Base-by-base conservation (phyloP, 2,888 invertebrate species). In the Corbicula japonica region DNA sequence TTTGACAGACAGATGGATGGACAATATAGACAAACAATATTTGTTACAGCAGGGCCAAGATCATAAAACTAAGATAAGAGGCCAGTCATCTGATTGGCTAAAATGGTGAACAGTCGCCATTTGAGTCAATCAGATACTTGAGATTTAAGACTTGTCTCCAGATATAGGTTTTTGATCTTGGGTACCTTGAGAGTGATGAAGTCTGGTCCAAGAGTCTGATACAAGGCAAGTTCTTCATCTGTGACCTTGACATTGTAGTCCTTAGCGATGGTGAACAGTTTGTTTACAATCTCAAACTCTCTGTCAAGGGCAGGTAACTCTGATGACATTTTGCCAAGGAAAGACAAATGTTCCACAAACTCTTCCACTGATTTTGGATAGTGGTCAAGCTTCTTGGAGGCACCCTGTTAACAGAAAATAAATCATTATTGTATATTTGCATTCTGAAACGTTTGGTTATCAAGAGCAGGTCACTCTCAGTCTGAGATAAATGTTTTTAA, bases 331-430 rank as follows among this genome's bases (percentile, higher is more conserved):
- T 90, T 90, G 32, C 91, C 92, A 48, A 93, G 86, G 88, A 93
- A 92, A 21, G 92, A 90, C 74, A 93, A 79, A 80, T 93, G 93
- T 30, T 93, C 93, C 15, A 93, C 93, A 90, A 93, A 93, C 68
- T 93, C 92, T 69, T 93, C 93, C 30, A 93, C 93, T 5, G 91
- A 89, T 23, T 74, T 80, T 28, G 92, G 93, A 46, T 87, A 89
- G 48, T 89, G 83, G 79, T 93, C 93, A 54, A 93, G 87, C 38
- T 90, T 90, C 80, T 88, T 92, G 6, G 91, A 90, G n/a, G 93
- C 92, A 62, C 92, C 91, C 92, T 93, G 80, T 15, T 78, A 60
- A 44, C 15, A 61, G 44, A n/a, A 54, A 32, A 18, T 35, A 48
- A 46, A 58, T 15, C 5, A 58, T 58, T 62, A 28, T 30, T 12